These are phyloP conservation scores for Sympetrum striolatum DNA, from an alignment of 2,888 invertebrate species.

Conservation along the genomic window DNA sequence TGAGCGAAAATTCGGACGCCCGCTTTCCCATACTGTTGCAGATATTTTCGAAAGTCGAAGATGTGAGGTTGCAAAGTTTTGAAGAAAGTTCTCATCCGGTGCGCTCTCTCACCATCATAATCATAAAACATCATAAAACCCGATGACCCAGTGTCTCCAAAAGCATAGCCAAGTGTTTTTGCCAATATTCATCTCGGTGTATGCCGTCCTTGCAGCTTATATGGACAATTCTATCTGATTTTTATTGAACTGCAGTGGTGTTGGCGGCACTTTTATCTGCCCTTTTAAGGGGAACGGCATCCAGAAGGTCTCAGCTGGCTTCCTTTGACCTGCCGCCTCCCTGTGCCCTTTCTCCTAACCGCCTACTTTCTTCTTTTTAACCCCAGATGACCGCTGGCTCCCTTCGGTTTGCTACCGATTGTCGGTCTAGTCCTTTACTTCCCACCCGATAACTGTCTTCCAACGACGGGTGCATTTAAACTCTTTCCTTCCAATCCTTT, in stretches of 20 bases:
- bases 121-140: neutral
- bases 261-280: neutral
- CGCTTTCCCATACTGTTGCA: no score
- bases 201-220: neutral
- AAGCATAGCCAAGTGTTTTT: neutral
- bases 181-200: neutral
- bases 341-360: neutral
- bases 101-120: neutral
- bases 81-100: neutral
- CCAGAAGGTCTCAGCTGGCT: neutral
- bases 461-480: neutral
- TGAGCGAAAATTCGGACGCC: no score
- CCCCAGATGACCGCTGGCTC: neutral
- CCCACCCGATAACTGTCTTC: neutral
- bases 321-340: neutral
- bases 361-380: neutral
- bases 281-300: neutral
- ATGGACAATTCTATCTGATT: neutral
- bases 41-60: neutral
- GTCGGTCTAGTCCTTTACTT: neutral
- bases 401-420: neutral
- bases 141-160: neutral
- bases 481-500: neutral
- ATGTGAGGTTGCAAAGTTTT: neutral
- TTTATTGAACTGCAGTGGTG: neutral